Evolutionary conservation across 2,888 invertebrate species (phyloP).

Genomic region (Acrobasis repandana): DNA sequence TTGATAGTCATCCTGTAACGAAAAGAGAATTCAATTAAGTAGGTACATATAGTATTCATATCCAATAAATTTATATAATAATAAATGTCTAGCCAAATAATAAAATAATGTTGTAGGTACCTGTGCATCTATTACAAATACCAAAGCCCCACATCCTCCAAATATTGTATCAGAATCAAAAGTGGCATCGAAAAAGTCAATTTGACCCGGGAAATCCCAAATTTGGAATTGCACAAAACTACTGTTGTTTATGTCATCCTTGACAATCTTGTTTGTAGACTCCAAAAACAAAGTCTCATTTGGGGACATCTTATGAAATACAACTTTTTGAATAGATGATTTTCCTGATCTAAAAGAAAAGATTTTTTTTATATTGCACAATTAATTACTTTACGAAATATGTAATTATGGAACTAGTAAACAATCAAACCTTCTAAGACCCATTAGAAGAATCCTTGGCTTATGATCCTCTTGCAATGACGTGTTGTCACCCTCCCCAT

Average conservation of each 20-base stretch:
- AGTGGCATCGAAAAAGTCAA: constrained; percentile 97
- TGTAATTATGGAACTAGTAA: neutral
- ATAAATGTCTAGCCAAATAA: too few species aligned
- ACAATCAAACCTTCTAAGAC: constrained; percentile 88
- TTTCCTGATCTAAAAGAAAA: constrained; percentile 93
- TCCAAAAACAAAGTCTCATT: constrained; percentile 99
- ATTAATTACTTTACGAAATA: neutral
- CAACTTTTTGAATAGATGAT: constrained; percentile 99
- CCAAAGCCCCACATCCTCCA: constrained; percentile 97
- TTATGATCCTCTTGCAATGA: constrained; percentile 90
- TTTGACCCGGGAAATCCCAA: constrained; percentile 99
- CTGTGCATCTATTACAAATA: constrained; percentile 99
- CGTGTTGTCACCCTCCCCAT: constrained; percentile 85
- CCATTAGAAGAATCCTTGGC: constrained; percentile 97
- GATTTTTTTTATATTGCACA: neutral
- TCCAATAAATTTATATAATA: too few species aligned
- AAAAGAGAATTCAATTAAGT: constrained; percentile 18
- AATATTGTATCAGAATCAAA: constrained; percentile 98
- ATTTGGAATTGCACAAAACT: constrained; percentile 99
- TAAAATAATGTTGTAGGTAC: constrained; percentile 52
- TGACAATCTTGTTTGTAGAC: constrained; percentile 98
- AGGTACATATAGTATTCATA: too few species aligned
- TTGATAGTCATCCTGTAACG: constrained; percentile 94
- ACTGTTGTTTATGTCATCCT: constrained; percentile 97
- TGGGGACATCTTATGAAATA: constrained; percentile 99